phyloP scores from a whole-genome alignment of 1,140 invertebrate genomes.

The Hylaeus anthracinus region DNA sequence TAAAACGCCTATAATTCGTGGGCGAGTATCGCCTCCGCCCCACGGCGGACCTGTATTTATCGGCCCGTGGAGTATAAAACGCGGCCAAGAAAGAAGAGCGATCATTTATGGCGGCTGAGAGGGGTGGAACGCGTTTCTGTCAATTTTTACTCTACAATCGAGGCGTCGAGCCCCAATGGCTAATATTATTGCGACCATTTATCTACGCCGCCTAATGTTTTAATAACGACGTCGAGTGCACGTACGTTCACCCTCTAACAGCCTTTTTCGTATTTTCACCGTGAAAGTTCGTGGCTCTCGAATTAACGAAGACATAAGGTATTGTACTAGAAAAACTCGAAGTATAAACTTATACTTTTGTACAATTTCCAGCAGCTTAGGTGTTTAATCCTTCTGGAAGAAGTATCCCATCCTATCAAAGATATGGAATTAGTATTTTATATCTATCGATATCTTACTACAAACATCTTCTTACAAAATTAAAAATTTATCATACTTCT shows the following conservation, averaged over 20 bases:
- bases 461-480: no score
- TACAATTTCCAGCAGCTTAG: no score
- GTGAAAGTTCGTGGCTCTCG: constrained; percentile 34
- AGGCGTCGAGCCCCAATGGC: constrained; percentile 34
- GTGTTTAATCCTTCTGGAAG: no score
- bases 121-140: constrained; percentile 29
- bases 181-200: constrained; percentile 72
- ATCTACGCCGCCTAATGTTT: constrained; percentile 68
- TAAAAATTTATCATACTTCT: no score
- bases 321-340: no score
- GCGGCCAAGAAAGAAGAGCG: constrained; percentile 72
- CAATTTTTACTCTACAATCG: constrained; percentile 73
- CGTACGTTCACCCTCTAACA: constrained; percentile 32
- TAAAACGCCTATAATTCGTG: constrained; percentile 81
- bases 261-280: constrained; percentile 5
- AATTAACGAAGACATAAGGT: no score
- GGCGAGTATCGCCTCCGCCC: constrained; percentile 65
- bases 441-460: no score
- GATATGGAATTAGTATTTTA: no score
- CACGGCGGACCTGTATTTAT: constrained; percentile 79
- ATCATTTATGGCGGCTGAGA: constrained; percentile 71
- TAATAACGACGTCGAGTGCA: constrained; percentile 71
- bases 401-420: no score
- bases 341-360: no score
- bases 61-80: constrained; percentile 79